Base-by-base conservation (phyloP, 2,113 vertebrate genomes). In the Cichladusa arquata region DNA sequence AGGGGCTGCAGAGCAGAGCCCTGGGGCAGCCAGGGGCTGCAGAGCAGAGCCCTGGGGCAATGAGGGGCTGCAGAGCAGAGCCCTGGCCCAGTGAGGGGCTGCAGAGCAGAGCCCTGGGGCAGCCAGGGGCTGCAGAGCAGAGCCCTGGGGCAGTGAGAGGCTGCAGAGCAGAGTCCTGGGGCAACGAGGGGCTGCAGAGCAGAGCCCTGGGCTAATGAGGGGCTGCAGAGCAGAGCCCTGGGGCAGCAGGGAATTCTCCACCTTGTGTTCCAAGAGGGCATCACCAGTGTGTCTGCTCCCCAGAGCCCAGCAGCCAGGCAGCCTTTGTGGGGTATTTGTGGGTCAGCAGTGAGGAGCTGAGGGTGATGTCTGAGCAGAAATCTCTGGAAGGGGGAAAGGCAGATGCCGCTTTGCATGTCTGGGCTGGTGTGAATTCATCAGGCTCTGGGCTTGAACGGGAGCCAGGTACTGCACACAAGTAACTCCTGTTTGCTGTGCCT, bases 401-500 rank as follows among this genome's bases (percentile, higher is more conserved):
- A 90, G 82, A 93, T 78, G 48, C 29, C 6, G 0, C 74, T 74
- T 62, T 86, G 86, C 96, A 13, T 95, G 95, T 88, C 95, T 73
- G 92, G 94, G 76, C 96, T 93, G 44, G 95, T 51, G 80, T 23
- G 76, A 92, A 93, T 95, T 95, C 91, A 73, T 70, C 91, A 58
- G 82, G 67, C 88, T 88, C 86, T 0, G 3, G n/a, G 82, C 54
- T 92, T 97, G 96, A 95, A 66, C 5, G 22, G 79, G 25, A 86
- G 95, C 96, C 96, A 96, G 90, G 76, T 66, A 3, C 17, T 34
- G 67, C 1, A 0, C 42, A 86, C 92, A 77, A 86, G 95, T 66
- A 95, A 83, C 95, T 96, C 94, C 86, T 96, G 94, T 92, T 97
- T 92, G 92, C 94, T 66, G 29, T n/a, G 60, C 82, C 88, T 94